Base-by-base conservation (phyloP, 1,140 invertebrate genomes). In the Goniozus legneri region DNA sequence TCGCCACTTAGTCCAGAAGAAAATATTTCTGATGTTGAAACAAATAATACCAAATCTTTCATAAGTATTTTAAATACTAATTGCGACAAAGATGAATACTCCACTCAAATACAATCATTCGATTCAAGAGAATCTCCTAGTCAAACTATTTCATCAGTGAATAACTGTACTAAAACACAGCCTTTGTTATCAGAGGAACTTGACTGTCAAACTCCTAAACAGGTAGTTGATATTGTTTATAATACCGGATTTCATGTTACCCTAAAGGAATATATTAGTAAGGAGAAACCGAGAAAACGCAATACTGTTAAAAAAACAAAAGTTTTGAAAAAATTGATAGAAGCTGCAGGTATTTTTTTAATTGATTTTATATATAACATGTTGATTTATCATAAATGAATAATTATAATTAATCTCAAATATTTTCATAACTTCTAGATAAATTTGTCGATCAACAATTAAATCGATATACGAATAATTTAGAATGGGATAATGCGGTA, bases 381-480 rank as follows among this genome's bases (percentile, higher is more conserved):
- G 6, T 27, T 27, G 6, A 27, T 16, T 40, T 22, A 35, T 6
- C 31, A 38, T 7, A 22, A 24, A 18, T 8, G 6, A 36, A 32
- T 4, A 13, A 22, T 15, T 8, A 3, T 10, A 39, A 24, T n/a
- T 14, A 24, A 16, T 13, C 8, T 37, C 42, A 16, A n/a, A 22
- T 18, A 16, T 12, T 30, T 45, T 8, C 8, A 22, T 52, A 43
- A 42, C 34, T 62, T 60, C 51, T 39, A 72, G 71, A 67, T 20
- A 55, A 45, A 27, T 63, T 58, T 27, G 56, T 61, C 8, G 39
- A 45, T 15, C 34, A 35, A 8, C 54, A 71, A 47, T n/a, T 73
- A 12, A 8, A 39, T 8, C 37, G 33, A 35, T 34, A 73, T 3
- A 24, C 60, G 4, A 14, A 58, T 2, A 47, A 43, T 27, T 35